Percentiles rank a stretch among this genome's conserved stretches.
These are phyloP conservation scores for Fregata magnificens DNA, from an alignment of 2,113 vertebrate species.

Conservation along the genomic window DNA sequence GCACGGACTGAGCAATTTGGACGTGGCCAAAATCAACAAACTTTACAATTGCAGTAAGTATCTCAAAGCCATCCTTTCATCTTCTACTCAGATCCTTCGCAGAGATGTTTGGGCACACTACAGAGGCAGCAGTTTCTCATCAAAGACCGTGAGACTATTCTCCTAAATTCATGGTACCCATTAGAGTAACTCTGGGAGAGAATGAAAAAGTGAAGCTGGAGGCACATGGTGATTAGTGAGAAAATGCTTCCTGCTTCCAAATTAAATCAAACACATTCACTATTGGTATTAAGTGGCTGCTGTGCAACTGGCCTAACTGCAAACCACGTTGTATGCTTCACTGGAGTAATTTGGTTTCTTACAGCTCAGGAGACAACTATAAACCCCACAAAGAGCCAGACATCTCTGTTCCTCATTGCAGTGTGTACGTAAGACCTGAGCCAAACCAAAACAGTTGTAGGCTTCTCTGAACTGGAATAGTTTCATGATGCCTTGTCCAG, in stretches of 20 bases:
- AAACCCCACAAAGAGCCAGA: background rate
- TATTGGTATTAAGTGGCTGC: background rate
- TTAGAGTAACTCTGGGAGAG: background rate
- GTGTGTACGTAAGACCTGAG: background rate
- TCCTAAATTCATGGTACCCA: background rate
- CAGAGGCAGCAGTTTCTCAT: background rate
- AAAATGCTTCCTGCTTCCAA: background rate
- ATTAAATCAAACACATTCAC: background rate
- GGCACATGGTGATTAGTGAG: background rate
- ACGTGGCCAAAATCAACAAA: slow-evolving; percentile 82
- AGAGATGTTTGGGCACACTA: background rate
- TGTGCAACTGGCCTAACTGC: background rate
- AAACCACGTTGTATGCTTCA: background rate
- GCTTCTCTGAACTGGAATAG: background rate
- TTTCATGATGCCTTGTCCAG: background rate
- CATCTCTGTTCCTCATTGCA: background rate
- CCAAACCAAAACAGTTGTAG: background rate
- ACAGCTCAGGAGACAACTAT: background rate
- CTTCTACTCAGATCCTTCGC: background rate
- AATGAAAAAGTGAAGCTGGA: background rate
- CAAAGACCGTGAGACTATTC: background rate
- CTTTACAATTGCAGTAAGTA: slow-evolving; percentile 80
- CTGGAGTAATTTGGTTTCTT: background rate
- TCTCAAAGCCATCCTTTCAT: background rate
- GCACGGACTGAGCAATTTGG: slow-evolving; percentile 78